These are phyloP conservation scores for Lophotriccus pileatus DNA, from an alignment of 2,797 vertebrate species.

Conservation along the genomic window DNA sequence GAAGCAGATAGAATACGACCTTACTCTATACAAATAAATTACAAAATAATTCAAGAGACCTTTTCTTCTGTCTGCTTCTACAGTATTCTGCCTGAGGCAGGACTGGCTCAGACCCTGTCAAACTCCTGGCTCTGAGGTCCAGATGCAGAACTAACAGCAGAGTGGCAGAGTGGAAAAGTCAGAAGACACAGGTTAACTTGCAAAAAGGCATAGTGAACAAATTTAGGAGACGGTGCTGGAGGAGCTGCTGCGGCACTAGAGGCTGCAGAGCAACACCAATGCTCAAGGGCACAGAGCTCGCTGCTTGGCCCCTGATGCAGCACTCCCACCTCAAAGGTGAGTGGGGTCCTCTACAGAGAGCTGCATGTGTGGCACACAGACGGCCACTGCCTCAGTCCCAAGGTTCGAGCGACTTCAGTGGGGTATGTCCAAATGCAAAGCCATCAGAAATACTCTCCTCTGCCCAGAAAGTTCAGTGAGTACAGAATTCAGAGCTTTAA, in stretches of 20 bases:
- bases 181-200: fast-evolving
- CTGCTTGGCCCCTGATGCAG: neutral
- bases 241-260: neutral
- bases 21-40: neutral
- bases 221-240: neutral
- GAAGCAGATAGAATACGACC: neutral
- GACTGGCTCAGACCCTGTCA: neutral
- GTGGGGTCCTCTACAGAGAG: neutral
- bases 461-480: neutral
- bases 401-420: neutral
- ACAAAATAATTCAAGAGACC: neutral
- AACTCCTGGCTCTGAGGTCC: neutral
- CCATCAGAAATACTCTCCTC: neutral
- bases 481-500: neutral
- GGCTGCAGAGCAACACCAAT: fast-evolving
- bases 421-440: neutral
- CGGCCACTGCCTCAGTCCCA: neutral
- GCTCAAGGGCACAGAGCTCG: neutral
- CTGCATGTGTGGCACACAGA: neutral
- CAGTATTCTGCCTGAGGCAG: neutral
- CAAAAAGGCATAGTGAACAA: neutral
- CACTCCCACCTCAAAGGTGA: neutral
- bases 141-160: neutral
- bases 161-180: neutral
- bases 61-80: neutral